A percentile compares a stretch with the other conserved stretches of the same genome.
Conservation (phyloP, 2,797 vertebrate genomes). For the Scleropages formosus region DNA sequence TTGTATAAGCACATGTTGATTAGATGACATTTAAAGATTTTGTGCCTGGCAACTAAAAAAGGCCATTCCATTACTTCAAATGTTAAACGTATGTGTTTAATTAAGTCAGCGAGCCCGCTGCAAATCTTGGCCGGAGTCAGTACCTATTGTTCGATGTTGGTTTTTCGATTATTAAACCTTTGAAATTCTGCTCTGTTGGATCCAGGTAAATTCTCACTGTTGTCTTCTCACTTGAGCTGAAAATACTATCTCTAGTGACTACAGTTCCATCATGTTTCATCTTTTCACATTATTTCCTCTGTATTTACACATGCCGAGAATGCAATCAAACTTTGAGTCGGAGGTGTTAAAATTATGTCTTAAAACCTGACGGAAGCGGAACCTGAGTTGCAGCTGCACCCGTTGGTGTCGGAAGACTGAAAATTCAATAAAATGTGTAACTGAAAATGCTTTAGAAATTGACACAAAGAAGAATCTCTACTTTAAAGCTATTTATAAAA, state of each 20-base stretch:
- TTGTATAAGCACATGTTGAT: conserved; percentile 33
- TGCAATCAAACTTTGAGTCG: background rate
- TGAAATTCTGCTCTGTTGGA: background rate
- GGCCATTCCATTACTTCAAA: conserved; percentile 34
- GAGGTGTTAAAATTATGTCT: background rate
- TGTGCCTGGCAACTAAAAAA: conserved; percentile 32
- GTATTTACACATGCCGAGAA: too few species aligned
- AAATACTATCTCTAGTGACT: background rate
- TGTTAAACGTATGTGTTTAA: conserved; percentile 34
- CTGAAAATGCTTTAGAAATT: too few species aligned
- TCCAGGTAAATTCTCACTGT: background rate
- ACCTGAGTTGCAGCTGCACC: too few species aligned
- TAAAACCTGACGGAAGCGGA: too few species aligned
- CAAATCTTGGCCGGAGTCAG: conserved; percentile 18
- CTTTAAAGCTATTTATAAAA: too few species aligned
- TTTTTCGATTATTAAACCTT: conserved; percentile 16
- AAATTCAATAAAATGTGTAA: too few species aligned
- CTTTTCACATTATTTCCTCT: background rate
- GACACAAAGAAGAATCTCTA: too few species aligned
- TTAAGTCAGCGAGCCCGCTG: conserved; percentile 33
- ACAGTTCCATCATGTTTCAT: background rate
- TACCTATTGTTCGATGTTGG: conserved; percentile 25
- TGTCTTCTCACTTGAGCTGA: background rate
- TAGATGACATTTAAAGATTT: conserved; percentile 39
- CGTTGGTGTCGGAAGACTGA: too few species aligned